phyloP scores from a whole-genome alignment of 1,140 invertebrate species.

The Ptiloglossa arizonensis region DNA sequence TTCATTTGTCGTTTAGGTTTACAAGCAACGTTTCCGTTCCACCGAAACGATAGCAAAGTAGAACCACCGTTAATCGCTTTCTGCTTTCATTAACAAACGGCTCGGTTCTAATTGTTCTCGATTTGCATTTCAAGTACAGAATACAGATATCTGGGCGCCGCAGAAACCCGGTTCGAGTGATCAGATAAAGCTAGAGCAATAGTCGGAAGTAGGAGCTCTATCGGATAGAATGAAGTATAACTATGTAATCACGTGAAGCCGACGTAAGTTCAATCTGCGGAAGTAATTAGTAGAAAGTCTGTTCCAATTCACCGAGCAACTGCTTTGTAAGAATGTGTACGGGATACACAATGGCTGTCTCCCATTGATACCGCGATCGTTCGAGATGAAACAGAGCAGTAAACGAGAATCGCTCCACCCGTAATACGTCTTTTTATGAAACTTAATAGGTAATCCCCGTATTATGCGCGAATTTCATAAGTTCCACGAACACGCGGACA shows the following conservation, averaged over 20 bases:
- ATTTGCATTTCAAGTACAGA: neutral
- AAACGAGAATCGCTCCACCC: neutral
- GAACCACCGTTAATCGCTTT: neutral
- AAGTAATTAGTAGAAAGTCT: constrained; percentile 68
- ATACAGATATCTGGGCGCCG: neutral
- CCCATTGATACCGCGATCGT: constrained; percentile 18
- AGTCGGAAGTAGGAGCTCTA: constrained; percentile 29
- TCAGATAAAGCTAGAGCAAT: constrained; percentile 27
- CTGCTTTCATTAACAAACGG: neutral
- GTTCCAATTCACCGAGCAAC: constrained; percentile 39
- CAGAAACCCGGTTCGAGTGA: neutral
- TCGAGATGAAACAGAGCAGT: neutral
- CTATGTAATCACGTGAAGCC: constrained; percentile 20
- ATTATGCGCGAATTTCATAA: neutral
- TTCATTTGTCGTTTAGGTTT: too few species aligned
- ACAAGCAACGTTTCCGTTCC: too few species aligned
- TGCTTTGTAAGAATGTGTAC: neutral
- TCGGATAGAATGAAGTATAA: constrained; percentile 25
- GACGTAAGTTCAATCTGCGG: constrained; percentile 49
- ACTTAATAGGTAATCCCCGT: neutral
- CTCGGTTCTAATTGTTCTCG: neutral
- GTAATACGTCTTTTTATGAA: neutral
- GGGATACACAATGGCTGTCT: neutral
- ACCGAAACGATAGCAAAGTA: too few species aligned
- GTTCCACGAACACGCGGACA: neutral